Percentiles rank a stretch among this genome's conserved stretches.
These are phyloP conservation scores for Ascidia mentula DNA, from an alignment of 23 tunicate genomes.

Conservation along the genomic window DNA sequence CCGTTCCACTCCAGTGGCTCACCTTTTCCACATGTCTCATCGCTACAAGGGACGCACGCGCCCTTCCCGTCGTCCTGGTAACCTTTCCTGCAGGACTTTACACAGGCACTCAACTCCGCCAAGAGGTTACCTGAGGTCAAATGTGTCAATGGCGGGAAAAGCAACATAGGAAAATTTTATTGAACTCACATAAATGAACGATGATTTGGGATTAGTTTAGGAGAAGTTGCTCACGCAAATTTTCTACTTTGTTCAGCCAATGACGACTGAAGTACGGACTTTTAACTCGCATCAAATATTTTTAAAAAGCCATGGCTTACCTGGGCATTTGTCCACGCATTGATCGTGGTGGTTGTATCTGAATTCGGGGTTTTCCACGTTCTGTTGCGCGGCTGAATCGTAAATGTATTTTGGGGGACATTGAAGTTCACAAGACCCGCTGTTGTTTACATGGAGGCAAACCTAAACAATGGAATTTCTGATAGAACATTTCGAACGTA, in stretches of 20 bases:
- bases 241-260: too few relatives aligned
- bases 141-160: too few relatives aligned
- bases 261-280: too few relatives aligned
- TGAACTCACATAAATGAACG: too few relatives aligned
- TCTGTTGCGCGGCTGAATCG: constrained; percentile 52
- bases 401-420: constrained; percentile 67
- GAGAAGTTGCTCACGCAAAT: too few relatives aligned
- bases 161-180: too few relatives aligned
- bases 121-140: constrained; percentile 49
- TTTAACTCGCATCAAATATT: too few relatives aligned
- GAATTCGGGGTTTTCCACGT: constrained; percentile 48
- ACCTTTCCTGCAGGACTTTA: constrained; percentile 58
- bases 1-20: too few relatives aligned
- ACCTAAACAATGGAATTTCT: too few relatives aligned
- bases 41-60: constrained; percentile 67
- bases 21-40: constrained; percentile 54
- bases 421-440: constrained; percentile 48
- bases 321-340: constrained; percentile 81
- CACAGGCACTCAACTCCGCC: constrained; percentile 75
- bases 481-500: too few relatives aligned
- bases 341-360: constrained; percentile 50
- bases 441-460: constrained; percentile 79
- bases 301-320: constrained; percentile 45
- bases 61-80: constrained; percentile 63
- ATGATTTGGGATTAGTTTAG: too few relatives aligned